These are phyloP conservation scores for Drosophila lacertosa DNA, from an alignment of 1,140 invertebrate species.

Conservation along the genomic window DNA sequence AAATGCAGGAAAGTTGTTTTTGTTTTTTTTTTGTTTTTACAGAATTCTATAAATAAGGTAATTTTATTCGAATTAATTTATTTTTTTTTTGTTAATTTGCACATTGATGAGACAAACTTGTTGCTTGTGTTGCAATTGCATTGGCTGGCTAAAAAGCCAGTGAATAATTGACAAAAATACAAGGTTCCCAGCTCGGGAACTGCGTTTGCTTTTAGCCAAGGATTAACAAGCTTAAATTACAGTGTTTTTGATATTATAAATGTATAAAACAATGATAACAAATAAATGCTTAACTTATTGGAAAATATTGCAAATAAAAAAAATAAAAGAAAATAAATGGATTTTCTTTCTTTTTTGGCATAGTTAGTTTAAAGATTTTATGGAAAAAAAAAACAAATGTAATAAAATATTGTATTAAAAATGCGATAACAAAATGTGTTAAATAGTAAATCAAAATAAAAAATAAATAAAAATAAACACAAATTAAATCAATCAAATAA, in stretches of 20 bases:
- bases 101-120: conserved; percentile 48
- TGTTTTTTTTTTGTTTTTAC: conserved; percentile 32
- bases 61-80: conserved; percentile 40
- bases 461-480: background rate
- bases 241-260: background rate
- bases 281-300: background rate
- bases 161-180: conserved; percentile 3
- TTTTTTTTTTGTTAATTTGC: conserved; percentile 39
- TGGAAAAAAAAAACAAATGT: no score
- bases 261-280: conserved; percentile 8
- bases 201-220: conserved; percentile 8
- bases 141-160: conserved; percentile 5
- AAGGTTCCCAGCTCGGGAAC: conserved; percentile 6
- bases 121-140: conserved; percentile 19
- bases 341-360: no score
- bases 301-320: background rate
- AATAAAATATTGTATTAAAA: no score
- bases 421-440: background rate
- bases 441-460: background rate
- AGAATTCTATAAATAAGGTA: conserved; percentile 34
- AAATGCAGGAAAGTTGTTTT: conserved; percentile 31
- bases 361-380: no score
- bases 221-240: conserved; percentile 5
- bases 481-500: background rate
- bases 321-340: background rate